Base-by-base conservation (phyloP, 35 echinoderm and acorn worm genomes). In the Strongylocentrotus purpuratus region DNA sequence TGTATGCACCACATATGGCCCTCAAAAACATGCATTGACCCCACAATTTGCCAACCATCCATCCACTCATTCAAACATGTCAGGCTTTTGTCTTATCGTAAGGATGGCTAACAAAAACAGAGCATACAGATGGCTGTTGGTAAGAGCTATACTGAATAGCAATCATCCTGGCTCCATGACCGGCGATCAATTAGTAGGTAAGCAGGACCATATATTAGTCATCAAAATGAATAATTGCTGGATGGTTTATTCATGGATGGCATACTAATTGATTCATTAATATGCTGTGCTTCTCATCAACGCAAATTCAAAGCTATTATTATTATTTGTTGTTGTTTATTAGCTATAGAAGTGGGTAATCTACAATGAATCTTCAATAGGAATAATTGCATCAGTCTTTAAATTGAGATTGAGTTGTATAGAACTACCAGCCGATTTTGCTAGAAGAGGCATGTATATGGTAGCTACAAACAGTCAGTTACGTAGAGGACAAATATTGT, bases 231-330 rank as follows among this genome's bases (percentile, higher is more conserved):
- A 78, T 78, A 78, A n/a, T 78, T 78, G 20, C 65, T 78, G 65
- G 50, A n/a, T 78, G 25, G 65, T 78, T 78, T 78, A 78, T 78
- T 22, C 65, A 78, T 18, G 65, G 65, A 78, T 78, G 28, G 65
- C 65, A 78, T 78, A 8, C 65, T 78, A 78, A 78, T 78, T 78
- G 65, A 78, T 78, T 78, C 65, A 78, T 78, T 78, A 78, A 22
- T 78, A 78, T 78, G 65, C 4, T 28, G 65, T n/a, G 22, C 8
- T 78, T 78, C 65, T n/a, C 65, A 78, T 78, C 18, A 78, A 78
- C n/a, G 65, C 20, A 28, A 78, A 78, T 28, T 78, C 22, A 78
- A n/a, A 78, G 20, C 65, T 28, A 78, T 78, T 78, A 78, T 78
- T 4, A 78, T n/a, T n/a, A 22, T 78, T 78, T 78, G 65, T 78